Base-by-base conservation (phyloP, 2,113 vertebrate genomes). In the Mormoops blainvillei region DNA sequence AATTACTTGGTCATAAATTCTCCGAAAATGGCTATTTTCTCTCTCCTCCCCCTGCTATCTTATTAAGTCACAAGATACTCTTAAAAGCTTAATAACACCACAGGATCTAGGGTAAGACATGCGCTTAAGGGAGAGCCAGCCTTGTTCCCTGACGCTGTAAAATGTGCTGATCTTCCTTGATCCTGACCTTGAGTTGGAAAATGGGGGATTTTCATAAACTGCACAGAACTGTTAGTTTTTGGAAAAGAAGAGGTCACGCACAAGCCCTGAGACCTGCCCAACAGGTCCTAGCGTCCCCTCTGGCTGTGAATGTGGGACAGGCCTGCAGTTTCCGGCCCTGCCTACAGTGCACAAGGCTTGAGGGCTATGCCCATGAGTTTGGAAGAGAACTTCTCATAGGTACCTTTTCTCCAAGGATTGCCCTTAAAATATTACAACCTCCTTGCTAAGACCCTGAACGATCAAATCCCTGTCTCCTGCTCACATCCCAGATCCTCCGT, bases 121-220 rank as follows among this genome's bases (percentile, higher is more conserved):
- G 56, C 2, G 20, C 36, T 24, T 38, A 31, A 16, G 63, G 33
- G 22, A 50, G 31, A 76, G 31, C 19, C 52, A 38, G 18, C 28
- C 52, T 19, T 33, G 48, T 73, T 80, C 41, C 22, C 2, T 11
- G 50, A 28, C 36, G 28, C 81, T 84, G 41, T 48, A 19, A 78
- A 89, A 33, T 14, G 33, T 33, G 31, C 68, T 26, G 16, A 13
- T 19, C 26, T 48, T 71, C 58, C 26, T 90, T 28, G 58, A 68
- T 84, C 81, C 83, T 80, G 88, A 92, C 88, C 88, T 92, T 90
- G 76, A 12, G 63, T 48, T 94, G 76, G 80, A 94, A 73, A 76
- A 56, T 0, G 13, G 81, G 38, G 41, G 31, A 4, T 18, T 80
- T 82, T 45, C 70, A 36, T 15, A 36, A 41, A 33, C 24, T 43